Conservation (phyloP, 2,888 invertebrate species). For the Schizaphis graminum region DNA sequence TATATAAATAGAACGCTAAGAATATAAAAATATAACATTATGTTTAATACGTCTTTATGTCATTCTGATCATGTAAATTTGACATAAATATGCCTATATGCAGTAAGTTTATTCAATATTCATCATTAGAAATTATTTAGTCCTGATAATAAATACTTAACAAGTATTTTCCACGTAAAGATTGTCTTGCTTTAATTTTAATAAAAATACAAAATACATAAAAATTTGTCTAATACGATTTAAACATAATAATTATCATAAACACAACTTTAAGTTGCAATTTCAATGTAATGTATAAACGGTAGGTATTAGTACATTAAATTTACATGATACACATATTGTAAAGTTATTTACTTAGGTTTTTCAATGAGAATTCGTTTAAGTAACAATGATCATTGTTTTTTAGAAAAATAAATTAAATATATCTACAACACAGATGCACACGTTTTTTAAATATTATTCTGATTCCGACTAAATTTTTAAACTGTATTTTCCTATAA, state of each 20-base stretch:
- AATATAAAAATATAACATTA: not conserved
- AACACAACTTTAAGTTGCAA: not conserved
- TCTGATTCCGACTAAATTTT: not conserved
- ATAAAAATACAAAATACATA: not conserved
- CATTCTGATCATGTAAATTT: not conserved
- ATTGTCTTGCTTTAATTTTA: not conserved
- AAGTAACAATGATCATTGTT: not conserved
- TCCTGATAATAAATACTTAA: not conserved
- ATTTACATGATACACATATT: not conserved
- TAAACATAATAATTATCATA: not conserved
- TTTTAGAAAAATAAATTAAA: not conserved
- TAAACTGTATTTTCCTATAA: not conserved
- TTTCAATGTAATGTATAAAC: not conserved
- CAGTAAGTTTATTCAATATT: not conserved
- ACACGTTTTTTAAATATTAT: not conserved
- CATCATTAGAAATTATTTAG: not conserved
- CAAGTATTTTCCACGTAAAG: not conserved
- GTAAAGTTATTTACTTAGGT: not conserved
- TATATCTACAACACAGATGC: not conserved
- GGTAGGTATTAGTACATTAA: not conserved
- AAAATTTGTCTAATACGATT: not conserved
- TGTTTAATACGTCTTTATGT: not conserved
- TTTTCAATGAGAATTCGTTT: not conserved
- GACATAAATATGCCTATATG: not conserved
- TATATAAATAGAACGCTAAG: not conserved